Conservation (phyloP, 2,797 vertebrate genomes). For the Geotrypetes seraphini region DNA sequence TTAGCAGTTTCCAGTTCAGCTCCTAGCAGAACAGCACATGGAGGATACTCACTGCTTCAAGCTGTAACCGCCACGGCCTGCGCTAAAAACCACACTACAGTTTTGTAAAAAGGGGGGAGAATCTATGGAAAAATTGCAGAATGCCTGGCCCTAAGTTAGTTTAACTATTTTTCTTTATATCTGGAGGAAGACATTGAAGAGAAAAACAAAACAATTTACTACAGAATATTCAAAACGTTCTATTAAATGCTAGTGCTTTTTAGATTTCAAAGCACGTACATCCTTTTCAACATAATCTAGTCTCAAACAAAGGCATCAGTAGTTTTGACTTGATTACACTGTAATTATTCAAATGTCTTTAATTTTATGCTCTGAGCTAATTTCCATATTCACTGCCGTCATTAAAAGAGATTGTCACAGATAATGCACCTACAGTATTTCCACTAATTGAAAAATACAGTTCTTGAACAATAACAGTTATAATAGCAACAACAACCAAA, state of each 20-base stretch:
- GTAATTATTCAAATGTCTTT: slow-evolving; percentile 59
- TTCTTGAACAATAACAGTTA: slow-evolving; percentile 31
- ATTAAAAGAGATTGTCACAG: slow-evolving; percentile 43
- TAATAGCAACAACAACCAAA: slow-evolving; percentile 23
- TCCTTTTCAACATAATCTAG: slow-evolving; percentile 42
- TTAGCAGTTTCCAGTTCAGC: no score
- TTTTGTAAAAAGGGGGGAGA: no score
- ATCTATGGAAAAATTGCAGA: not conserved
- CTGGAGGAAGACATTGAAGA: not conserved
- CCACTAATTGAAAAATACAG: slow-evolving; percentile 43
- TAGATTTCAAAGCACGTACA: slow-evolving; percentile 39
- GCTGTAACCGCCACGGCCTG: no score
- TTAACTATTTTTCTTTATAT: no score
- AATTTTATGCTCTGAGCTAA: slow-evolving; percentile 47
- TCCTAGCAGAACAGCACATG: no score
- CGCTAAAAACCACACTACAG: no score
- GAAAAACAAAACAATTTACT: slow-evolving; percentile 7
- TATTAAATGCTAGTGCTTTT: slow-evolving; percentile 31
- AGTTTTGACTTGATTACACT: slow-evolving; percentile 58
- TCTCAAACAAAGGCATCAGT: slow-evolving; percentile 46
- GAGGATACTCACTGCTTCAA: no score
- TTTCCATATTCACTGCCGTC: slow-evolving; percentile 44
- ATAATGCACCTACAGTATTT: slow-evolving; percentile 37
- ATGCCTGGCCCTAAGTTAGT: no score
- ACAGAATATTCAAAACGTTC: slow-evolving; percentile 14